phyloP scores from a whole-genome alignment of 1,140 invertebrate genomes.

The Temnothorax nylanderi region DNA sequence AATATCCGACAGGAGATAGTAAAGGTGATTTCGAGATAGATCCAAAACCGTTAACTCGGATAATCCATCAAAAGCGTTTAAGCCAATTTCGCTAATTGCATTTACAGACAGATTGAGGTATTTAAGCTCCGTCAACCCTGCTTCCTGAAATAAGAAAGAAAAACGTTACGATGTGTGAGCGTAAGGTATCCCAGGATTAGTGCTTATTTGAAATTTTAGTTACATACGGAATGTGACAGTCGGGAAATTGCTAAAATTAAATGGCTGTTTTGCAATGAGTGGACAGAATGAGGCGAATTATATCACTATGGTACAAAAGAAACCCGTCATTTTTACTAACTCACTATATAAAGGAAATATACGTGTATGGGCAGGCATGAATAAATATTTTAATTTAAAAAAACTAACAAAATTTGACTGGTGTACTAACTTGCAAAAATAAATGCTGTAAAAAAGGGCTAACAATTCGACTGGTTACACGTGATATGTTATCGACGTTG shows the following conservation, averaged over 20 bases:
- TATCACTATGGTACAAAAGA: neutral
- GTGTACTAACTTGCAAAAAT: neutral
- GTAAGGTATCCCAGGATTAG: neutral
- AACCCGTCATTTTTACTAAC: neutral
- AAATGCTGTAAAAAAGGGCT: neutral
- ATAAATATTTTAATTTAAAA: neutral
- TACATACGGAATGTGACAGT: neutral
- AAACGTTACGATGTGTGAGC: slow-evolving; percentile 10
- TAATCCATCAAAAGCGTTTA: slow-evolving; percentile 77
- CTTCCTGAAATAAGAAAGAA: slow-evolving; percentile 69
- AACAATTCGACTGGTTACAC: neutral
- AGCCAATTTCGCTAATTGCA: slow-evolving; percentile 78
- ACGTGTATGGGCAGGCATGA: neutral
- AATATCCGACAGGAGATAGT: slow-evolving; percentile 74
- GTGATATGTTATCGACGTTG: neutral
- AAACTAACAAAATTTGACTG: no score
- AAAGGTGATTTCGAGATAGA: slow-evolving; percentile 80
- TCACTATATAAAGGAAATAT: neutral
- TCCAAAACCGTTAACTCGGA: slow-evolving; percentile 78
- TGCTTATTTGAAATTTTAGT: neutral
- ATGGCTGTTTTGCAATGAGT: neutral
- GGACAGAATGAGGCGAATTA: neutral
- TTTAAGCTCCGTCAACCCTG: slow-evolving; percentile 76
- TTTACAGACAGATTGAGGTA: slow-evolving; percentile 82
- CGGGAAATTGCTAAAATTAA: neutral